Percentiles rank a stretch among this genome's conserved stretches.
phyloP scores from a whole-genome alignment of 2,113 vertebrate species.

The Pygoscelis adeliae region DNA sequence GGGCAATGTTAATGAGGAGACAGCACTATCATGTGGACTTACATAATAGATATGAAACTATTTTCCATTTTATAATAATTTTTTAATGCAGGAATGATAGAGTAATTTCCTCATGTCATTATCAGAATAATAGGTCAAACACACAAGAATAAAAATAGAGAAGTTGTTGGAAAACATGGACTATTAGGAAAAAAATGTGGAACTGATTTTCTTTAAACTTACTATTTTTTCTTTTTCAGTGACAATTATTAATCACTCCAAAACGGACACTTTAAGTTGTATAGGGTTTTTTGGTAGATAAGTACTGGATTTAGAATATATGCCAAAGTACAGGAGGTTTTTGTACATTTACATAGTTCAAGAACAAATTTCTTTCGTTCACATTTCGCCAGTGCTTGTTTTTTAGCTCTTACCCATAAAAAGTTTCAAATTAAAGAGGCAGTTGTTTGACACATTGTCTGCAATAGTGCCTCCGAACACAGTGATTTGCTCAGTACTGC shows the following conservation, averaged over 20 bases:
- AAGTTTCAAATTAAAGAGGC: constrained; percentile 17
- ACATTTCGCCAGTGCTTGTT: background rate
- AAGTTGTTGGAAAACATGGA: background rate
- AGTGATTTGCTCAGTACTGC: constrained; percentile 38
- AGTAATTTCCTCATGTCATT: background rate
- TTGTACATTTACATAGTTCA: background rate
- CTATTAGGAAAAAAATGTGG: background rate
- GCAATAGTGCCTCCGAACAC: background rate
- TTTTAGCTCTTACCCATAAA: background rate
- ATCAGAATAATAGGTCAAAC: background rate
- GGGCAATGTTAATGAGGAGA: background rate
- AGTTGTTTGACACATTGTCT: constrained; percentile 7
- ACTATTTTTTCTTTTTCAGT: background rate
- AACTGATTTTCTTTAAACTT: background rate
- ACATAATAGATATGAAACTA: background rate
- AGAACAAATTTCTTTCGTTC: background rate
- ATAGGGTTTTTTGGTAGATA: background rate
- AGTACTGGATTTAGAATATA: background rate
- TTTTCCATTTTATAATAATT: background rate
- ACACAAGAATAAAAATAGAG: background rate
- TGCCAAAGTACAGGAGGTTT: background rate
- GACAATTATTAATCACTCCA: background rate
- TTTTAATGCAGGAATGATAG: background rate
- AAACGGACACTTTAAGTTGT: background rate
- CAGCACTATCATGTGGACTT: background rate